Conservation (phyloP, 2,113 vertebrate species). For the Nesoenas mayeri region DNA sequence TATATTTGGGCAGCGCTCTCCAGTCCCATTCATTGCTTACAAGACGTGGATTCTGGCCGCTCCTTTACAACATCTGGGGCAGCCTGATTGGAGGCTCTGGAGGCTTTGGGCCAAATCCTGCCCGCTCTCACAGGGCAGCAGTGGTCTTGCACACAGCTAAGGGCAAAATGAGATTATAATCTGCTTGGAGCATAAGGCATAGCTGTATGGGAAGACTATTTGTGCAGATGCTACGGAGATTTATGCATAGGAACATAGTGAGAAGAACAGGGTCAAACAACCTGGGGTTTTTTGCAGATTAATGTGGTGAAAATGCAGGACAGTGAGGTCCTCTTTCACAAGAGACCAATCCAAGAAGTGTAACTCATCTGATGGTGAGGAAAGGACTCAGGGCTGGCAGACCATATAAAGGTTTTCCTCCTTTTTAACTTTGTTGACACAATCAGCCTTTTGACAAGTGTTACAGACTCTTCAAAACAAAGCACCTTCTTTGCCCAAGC, state of each 20-base stretch:
- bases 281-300: background rate
- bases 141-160: background rate
- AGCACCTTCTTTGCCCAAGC: background rate
- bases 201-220: background rate
- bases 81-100: background rate
- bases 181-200: background rate
- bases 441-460: background rate
- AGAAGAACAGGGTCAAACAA: background rate
- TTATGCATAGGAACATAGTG: background rate
- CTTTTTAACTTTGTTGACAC: background rate
- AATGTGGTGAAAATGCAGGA: background rate
- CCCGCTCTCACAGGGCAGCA: background rate
- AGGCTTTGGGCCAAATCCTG: background rate
- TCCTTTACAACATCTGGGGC: background rate
- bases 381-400: background rate
- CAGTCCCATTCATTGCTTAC: background rate
- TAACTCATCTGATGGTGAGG: background rate
- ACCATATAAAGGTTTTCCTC: background rate
- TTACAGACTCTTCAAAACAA: background rate
- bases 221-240: background rate
- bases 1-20: background rate
- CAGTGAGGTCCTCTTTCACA: background rate
- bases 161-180: background rate
- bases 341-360: background rate
- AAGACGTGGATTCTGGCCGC: background rate